A percentile compares a stretch with the other conserved stretches of the same genome.
Evolutionary conservation across 2,888 invertebrate genomes (phyloP).

Genomic region (Agrilus cyanescens): DNA sequence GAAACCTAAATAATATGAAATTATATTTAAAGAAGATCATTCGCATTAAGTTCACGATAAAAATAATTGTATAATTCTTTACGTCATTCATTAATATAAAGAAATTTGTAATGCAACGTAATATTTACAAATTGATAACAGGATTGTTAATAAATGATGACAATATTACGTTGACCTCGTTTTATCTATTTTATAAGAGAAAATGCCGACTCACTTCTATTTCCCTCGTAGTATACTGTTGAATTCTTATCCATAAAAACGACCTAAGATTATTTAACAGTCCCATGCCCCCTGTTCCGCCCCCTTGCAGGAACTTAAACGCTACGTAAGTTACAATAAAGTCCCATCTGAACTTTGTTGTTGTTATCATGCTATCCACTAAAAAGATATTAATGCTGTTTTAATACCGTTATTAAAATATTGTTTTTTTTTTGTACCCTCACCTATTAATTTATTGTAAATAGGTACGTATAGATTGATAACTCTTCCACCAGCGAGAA

Average conservation of each 20-base stretch:
- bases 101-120: too few species aligned
- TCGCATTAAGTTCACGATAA: too few species aligned
- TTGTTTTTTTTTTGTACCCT: constrained; percentile 27
- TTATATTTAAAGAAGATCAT: too few species aligned
- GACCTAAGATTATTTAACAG: constrained; percentile 82
- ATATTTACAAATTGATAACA: constrained; percentile 3
- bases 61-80: too few species aligned
- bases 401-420: constrained; percentile 1
- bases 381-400: constrained; percentile 19
- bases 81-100: too few species aligned
- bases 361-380: constrained; percentile 68
- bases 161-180: too few species aligned
- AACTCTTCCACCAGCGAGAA: constrained; percentile 68
- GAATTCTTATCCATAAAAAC: constrained; percentile 90
- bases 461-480: constrained; percentile 89
- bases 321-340: constrained; percentile 73
- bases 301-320: constrained; percentile 91
- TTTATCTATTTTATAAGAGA: neutral
- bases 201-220: constrained; percentile 49
- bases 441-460: constrained; percentile 85
- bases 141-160: neutral
- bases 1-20: constrained; percentile 50
- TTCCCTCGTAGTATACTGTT: constrained; percentile 91
- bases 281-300: constrained; percentile 87
- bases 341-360: constrained; percentile 61